These are phyloP conservation scores for Scleropages formosus DNA, from an alignment of 2,797 vertebrate genomes.

Conservation along the genomic window DNA sequence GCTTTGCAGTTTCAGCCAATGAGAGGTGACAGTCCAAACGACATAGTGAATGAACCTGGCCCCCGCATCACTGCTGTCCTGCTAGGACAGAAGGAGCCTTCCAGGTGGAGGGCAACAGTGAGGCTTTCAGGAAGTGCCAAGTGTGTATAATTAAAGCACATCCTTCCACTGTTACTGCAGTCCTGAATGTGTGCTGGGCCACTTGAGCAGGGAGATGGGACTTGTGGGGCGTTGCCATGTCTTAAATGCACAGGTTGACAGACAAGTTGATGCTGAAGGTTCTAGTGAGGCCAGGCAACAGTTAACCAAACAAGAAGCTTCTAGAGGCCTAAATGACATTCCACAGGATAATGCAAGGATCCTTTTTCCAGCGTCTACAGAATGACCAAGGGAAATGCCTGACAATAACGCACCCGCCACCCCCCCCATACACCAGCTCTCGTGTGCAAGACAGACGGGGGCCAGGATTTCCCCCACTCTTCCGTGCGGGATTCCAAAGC, in stretches of 20 bases:
- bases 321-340: neutral
- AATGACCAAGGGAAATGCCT: neutral
- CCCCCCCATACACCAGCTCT: neutral
- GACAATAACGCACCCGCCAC: constrained; percentile 23
- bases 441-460: neutral
- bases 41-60: no score
- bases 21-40: no score
- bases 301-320: neutral
- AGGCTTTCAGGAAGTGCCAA: constrained; percentile 34
- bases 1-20: no score
- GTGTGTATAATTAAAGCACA: constrained; percentile 41
- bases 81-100: no score
- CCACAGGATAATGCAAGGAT: constrained; percentile 12
- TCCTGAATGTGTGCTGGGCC: constrained; percentile 28
- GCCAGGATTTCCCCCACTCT: constrained; percentile 43
- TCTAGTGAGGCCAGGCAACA: neutral
- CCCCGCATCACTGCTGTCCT: no score
- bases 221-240: neutral
- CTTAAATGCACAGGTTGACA: neutral
- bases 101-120: neutral
- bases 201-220: constrained; percentile 13
- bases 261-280: neutral
- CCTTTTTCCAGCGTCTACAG: neutral
- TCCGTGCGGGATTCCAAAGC: constrained; percentile 5
- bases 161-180: constrained; percentile 68